phyloP scores from a whole-genome alignment of 2,888 invertebrate genomes.

The Ophion obscuratus region DNA sequence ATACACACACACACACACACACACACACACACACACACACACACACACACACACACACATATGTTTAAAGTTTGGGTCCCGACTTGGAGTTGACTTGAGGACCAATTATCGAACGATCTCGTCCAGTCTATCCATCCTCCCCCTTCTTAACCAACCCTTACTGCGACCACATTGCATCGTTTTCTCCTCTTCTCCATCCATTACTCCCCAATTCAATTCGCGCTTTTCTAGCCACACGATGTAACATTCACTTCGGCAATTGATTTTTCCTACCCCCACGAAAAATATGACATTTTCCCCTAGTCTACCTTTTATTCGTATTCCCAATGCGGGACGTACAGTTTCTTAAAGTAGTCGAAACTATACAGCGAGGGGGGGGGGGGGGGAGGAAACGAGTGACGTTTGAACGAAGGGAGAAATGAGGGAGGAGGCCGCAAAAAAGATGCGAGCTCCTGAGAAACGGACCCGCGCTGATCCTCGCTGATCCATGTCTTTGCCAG shows the following conservation, averaged over 20 bases:
- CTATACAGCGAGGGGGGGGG: no score
- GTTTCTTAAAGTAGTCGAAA: no score
- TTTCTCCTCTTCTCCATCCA: background rate
- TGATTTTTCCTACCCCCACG: background rate
- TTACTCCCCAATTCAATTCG: background rate
- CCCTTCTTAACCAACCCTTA: background rate
- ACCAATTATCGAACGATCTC: conserved; percentile 74
- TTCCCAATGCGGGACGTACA: no score
- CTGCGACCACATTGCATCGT: background rate
- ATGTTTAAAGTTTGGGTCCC: conserved; percentile 5
- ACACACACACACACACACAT: background rate
- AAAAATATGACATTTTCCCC: no score
- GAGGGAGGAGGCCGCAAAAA: no score
- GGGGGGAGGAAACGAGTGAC: no score
- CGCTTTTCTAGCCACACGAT: background rate
- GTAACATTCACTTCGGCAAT: background rate
- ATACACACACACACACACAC: no score
- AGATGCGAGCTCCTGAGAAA: no score
- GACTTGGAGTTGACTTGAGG: conserved; percentile 68
- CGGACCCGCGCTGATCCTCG: background rate
- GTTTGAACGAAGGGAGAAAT: no score
- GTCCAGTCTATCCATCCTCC: conserved; percentile 6
- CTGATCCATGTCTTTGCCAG: background rate
- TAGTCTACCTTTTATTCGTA: no score
- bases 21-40: no score